A percentile compares a stretch with the other conserved stretches of the same genome.
Conservation (phyloP, 2,888 invertebrate genomes). For the Ormia ochracea region DNA sequence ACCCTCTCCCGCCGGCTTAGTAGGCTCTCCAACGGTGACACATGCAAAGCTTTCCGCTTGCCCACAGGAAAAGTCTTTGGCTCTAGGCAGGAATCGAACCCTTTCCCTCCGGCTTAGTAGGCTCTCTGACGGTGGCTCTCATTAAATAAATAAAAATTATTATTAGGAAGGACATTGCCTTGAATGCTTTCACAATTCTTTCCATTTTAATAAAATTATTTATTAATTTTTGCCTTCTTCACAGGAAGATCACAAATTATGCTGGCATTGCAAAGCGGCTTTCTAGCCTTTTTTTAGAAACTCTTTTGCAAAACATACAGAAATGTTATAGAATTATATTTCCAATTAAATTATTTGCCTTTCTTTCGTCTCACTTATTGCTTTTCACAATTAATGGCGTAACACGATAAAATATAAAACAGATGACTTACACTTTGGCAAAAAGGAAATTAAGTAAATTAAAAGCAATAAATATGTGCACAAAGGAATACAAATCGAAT, state of each 20-base stretch:
- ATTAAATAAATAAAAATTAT: no score
- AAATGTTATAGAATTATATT: slow-evolving; percentile 7
- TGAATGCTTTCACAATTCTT: no score
- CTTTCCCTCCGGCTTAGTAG: no score
- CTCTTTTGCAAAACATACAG: background rate
- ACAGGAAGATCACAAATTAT: background rate
- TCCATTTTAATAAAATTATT: background rate
- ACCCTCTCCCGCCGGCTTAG: no score
- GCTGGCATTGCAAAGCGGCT: background rate
- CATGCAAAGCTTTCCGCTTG: no score
- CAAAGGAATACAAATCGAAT: slow-evolving; percentile 60
- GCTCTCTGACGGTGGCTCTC: no score
- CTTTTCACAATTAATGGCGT: slow-evolving; percentile 38
- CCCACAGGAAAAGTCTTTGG: no score
- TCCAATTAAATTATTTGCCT: slow-evolving; percentile 20
- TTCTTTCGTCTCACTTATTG: background rate
- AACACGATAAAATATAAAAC: slow-evolving; percentile 47
- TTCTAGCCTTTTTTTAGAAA: background rate
- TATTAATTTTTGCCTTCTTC: background rate
- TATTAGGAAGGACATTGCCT: no score
- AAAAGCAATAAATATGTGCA: slow-evolving; percentile 61
- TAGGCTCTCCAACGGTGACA: no score
- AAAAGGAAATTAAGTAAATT: slow-evolving; percentile 53
- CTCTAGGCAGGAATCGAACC: no score
- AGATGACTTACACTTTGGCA: slow-evolving; percentile 22